Evolutionary conservation across 1,140 invertebrate species (phyloP), one percentile per base, ranked within the genome.

Genomic region (Drosophila baimaii): DNA sequence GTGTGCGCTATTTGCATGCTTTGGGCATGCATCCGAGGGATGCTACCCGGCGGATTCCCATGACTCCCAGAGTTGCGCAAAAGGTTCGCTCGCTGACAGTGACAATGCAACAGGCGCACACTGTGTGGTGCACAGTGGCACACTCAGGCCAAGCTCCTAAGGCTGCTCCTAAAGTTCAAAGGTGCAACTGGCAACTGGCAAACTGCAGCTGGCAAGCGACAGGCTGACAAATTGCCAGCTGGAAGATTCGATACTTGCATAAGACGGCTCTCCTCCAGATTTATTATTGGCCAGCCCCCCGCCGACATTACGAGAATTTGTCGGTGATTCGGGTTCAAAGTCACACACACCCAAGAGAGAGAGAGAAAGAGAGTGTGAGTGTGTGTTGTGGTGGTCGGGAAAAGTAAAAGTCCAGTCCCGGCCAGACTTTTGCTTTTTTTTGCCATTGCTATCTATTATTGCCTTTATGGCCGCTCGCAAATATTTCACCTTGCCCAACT

Each of bases 221-320:
- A 72, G 65, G 29, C 77, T 68, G 84, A 89, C 84, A 88, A 84
- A 86, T 83, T 82, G 79, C 74, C 79, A 58, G 37, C 72, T 68
- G 63, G 65, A 68, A 85, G 79, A 81, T 79, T 88, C 64, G 63
- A 70, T 72, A 39, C 65, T 81, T 86, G 75, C 74, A 85, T 86
- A 81, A 86, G 63, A 81, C 44, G 56, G 6, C 31, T 52, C 19
- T 52, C 66, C 71, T 58, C 29, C 69, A 58, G 77, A 66, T 81
- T 80, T 86, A 86, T 80, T 86, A 86, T 82, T 77, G 79, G 65
- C 76, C 72, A 79, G 69, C 47, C 68, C 73, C 69, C 47, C 68
- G 70, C 69, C 72, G 35, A 49, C 61, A 69, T 58, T 47, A 58
- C 23, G 43, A 64, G 51, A 58, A 41, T 43, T 29, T 33, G n/a